Conservation (phyloP, 2,113 vertebrate genomes). For the Danio rerio region GRCz12tu NC_133200.1:26131001-26131500, state of each 20-base stretch:
- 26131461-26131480: conserved; percentile 21
- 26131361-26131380: conserved; percentile 32
- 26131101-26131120: conserved; percentile 34
- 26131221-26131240: neutral
- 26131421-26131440: conserved; percentile 9
- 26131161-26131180: conserved; percentile 6
- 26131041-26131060: neutral
- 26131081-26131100: conserved; percentile 41
- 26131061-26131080: conserved; percentile 41
- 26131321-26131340: conserved; percentile 1
- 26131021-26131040: conserved; percentile 13
- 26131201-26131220: neutral
- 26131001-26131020: conserved; percentile 15
- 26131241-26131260: neutral
- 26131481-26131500: conserved; percentile 16
- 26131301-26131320: neutral
- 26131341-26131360: neutral
- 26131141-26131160: neutral
- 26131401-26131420: neutral
- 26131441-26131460: conserved; percentile 39
- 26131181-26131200: conserved; percentile 7
- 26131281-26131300: conserved; percentile 5
- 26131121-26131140: neutral
- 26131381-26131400: conserved; percentile 27
- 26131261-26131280: neutral